Base-by-base conservation (phyloP, 1,140 invertebrate genomes). In the Trichonephila clavata region DNA sequence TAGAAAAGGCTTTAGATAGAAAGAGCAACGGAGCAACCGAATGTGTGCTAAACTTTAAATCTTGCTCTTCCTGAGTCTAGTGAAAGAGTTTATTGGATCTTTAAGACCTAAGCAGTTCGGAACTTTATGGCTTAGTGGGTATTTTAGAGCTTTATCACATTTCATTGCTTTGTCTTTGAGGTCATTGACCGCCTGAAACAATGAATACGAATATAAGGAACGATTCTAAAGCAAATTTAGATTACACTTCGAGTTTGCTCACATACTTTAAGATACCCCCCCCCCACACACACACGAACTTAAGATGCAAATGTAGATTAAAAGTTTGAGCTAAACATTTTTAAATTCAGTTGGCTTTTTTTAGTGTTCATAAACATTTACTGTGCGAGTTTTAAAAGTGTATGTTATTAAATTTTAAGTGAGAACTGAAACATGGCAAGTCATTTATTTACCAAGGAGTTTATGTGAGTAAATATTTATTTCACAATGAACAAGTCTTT, bases 281-380 rank as follows among this genome's bases (percentile, higher is more conserved):
- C n/a, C n/a, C n/a, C n/a, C n/a, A n/a, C n/a, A n/a, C n/a, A n/a
- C n/a, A 39, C 32, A 39, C 24, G 13, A 8, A 32, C 32, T 39
- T 32, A 77, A 77, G 71, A 32, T 32, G 18, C 14, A 32, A 18
- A 77, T 77, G 39, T 77, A 77, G 71, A 77, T 77, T 77, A 77
- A 77, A 77, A 1, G 1, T 39, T 77, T 16, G 10, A 27, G 16
- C 14, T 77, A 27, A 16, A 68, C 16, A 18, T 77, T 14, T 27
- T 77, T 32, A 32, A 32, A 1, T 39, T 77, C 16, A 27, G 24
- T 39, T n/a, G 27, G 18, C 0, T 16, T 24, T n/a, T 24, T 77
- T 77, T 39, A 77, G 71, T 39, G 32, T 32, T 32, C 71, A 39
- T 77, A 77, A 77, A 77, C 18, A 18, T 77, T 77, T 77, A 77